A percentile compares a stretch with the other conserved stretches of the same genome.
Evolutionary conservation across 2,113 vertebrate genomes (phyloP).

Genomic region (Columba janthina): DNA sequence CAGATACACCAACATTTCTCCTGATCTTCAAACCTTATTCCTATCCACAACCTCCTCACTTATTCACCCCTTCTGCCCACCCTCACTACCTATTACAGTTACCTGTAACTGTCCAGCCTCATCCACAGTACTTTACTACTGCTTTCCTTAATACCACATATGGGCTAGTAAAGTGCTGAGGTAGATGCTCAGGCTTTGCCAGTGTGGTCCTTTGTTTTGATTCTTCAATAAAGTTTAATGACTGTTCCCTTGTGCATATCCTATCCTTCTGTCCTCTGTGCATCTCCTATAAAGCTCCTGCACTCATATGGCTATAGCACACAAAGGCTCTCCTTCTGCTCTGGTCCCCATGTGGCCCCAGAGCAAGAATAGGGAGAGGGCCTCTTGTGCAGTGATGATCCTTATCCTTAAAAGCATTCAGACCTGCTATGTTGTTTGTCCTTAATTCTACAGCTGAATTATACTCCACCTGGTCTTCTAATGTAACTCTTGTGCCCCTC

Average conservation of each 20-base stretch:
- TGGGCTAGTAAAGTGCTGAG: neutral
- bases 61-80: neutral
- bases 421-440: neutral
- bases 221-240: neutral
- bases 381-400: neutral
- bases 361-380: accelerated
- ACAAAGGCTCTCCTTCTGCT: neutral
- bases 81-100: neutral
- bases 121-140: neutral
- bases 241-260: neutral
- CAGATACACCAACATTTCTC: neutral
- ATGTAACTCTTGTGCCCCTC: neutral
- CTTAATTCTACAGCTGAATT: neutral
- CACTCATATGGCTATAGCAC: accelerated
- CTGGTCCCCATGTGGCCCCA: too few relatives aligned
- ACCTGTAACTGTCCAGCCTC: neutral
- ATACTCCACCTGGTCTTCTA: neutral
- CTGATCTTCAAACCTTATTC: neutral
- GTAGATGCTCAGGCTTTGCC: neutral
- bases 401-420: neutral
- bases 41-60: neutral
- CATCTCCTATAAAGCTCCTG: neutral
- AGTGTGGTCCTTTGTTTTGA: neutral
- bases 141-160: neutral
- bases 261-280: neutral